Conservation (phyloP, 2,888 invertebrate genomes). For the Incurvaria masculella region DNA sequence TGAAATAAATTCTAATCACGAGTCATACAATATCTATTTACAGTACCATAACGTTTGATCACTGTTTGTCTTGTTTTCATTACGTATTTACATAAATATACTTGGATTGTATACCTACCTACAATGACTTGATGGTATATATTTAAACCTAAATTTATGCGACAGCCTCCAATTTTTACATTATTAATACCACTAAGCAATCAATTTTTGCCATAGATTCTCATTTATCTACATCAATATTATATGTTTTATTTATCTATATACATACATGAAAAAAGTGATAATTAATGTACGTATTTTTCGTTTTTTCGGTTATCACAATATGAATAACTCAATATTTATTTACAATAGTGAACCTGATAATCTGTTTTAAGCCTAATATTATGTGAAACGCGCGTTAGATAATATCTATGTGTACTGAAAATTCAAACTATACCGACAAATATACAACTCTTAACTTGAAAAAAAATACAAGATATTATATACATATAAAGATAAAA, state of each 20-base stretch:
- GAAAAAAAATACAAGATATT: constrained; percentile 8
- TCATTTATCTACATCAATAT: constrained; percentile 31
- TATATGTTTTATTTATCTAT: constrained; percentile 28
- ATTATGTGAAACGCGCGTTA: constrained; percentile 7
- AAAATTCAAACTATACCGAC: constrained; percentile 4
- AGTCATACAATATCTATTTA: too few relatives aligned
- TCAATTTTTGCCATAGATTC: constrained; percentile 18
- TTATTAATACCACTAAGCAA: constrained; percentile 20
- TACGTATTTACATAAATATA: neutral
- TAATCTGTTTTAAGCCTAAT: too few relatives aligned
- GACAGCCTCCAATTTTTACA: neutral
- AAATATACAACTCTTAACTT: constrained; percentile 1
- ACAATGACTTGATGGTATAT: neutral
- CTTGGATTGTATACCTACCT: neutral
- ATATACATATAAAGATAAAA: constrained; percentile 14
- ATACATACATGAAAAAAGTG: neutral
- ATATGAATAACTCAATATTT: constrained; percentile 20
- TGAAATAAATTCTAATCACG: too few relatives aligned
- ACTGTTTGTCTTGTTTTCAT: constrained; percentile 5
- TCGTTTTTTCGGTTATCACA: constrained; percentile 21
- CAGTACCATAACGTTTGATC: constrained; percentile 17
- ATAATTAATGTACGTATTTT: neutral
- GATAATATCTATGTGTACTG: constrained; percentile 1
- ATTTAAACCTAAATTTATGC: neutral
- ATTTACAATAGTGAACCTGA: constrained; percentile 22